Evolutionary conservation across 1,140 invertebrate genomes (phyloP).

Genomic region (Macrobrachium rosenbergii): DNA sequence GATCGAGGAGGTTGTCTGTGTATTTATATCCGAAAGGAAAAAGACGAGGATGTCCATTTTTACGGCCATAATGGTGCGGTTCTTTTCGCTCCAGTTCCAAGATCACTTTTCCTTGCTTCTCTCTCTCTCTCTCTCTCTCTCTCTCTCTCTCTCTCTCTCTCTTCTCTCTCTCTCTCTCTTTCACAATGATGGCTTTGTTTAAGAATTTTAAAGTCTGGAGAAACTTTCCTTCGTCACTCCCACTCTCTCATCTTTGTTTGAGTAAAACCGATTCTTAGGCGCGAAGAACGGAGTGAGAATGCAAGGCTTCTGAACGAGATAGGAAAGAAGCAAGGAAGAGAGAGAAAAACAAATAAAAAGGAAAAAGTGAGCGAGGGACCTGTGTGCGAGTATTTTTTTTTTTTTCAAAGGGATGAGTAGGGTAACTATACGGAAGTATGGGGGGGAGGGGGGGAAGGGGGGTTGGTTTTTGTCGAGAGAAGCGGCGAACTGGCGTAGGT

Average conservation of each 20-base stretch:
- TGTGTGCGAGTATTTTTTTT: too few species aligned
- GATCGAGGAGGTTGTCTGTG: too few species aligned
- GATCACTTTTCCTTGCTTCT: background rate
- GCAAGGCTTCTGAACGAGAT: background rate
- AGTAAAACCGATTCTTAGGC: background rate
- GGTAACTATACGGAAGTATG: background rate
- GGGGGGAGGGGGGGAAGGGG: background rate
- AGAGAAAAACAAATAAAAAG: background rate
- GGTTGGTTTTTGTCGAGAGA: too few species aligned
- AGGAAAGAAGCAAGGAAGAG: background rate
- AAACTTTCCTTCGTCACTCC: too few species aligned
- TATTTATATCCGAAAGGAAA: too few species aligned
- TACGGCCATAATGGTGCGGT: too few species aligned
- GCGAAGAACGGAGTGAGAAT: background rate
- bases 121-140: conserved; percentile 27
- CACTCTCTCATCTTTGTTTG: too few species aligned
- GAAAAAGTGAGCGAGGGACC: background rate
- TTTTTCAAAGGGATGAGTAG: background rate
- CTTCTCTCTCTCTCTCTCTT: background rate
- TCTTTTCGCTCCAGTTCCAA: too few species aligned
- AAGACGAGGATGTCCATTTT: too few species aligned
- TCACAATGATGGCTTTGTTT: background rate
- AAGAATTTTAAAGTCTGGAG: too few species aligned
- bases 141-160: conserved; percentile 4
- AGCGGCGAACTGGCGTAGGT: too few species aligned